Percentiles rank a stretch among this genome's conserved stretches.
Conservation (phyloP, 2,113 vertebrate genomes). For the Guaruba guarouba region DNA sequence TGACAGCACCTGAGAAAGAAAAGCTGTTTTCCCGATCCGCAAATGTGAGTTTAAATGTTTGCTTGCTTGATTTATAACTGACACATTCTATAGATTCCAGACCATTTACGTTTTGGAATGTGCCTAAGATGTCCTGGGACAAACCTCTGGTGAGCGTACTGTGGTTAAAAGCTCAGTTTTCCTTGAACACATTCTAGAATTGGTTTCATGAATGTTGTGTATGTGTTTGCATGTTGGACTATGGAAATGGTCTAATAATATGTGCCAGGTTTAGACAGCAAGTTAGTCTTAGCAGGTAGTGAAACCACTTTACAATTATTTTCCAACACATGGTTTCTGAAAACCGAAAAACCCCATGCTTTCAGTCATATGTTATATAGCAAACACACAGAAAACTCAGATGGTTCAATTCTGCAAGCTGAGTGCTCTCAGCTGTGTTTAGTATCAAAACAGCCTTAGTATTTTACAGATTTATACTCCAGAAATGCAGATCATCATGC, state of each 20-base stretch:
- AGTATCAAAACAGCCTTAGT: background rate
- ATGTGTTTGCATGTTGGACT: background rate
- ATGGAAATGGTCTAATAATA: background rate
- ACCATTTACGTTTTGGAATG: background rate
- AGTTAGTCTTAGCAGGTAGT: background rate
- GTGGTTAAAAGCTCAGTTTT: background rate
- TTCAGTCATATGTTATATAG: background rate
- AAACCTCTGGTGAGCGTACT: background rate
- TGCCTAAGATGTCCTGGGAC: background rate
- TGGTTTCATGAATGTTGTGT: background rate
- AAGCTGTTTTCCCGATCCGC: background rate
- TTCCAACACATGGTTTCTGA: background rate
- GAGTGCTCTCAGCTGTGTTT: background rate
- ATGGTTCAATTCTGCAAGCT: background rate
- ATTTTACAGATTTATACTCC: background rate
- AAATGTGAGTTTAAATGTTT: background rate
- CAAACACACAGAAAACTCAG: background rate
- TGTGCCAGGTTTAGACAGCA: background rate
- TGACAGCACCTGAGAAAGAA: background rate
- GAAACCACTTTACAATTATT: background rate
- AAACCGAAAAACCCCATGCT: background rate
- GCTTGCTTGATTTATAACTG: background rate
- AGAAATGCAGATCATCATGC: background rate
- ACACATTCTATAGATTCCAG: background rate
- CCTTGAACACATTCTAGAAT: background rate